Evolutionary conservation across 2,797 vertebrate genomes (phyloP).

Genomic region (Simalia tracyae): DNA sequence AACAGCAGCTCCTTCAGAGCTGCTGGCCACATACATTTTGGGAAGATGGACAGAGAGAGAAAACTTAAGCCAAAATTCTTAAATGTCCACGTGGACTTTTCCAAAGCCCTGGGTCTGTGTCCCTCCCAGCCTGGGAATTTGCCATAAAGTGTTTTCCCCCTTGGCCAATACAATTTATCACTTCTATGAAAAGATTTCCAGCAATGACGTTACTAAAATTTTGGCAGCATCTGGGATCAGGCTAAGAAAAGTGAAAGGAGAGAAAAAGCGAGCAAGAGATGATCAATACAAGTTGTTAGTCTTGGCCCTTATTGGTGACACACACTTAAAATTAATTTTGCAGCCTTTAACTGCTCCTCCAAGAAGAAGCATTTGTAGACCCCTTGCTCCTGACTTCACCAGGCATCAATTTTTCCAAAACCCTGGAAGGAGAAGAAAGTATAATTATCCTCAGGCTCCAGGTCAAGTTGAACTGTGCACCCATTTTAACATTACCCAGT

Average conservation of each 20-base stretch:
- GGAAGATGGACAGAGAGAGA: background rate
- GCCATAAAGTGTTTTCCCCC: background rate
- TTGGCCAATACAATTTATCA: background rate
- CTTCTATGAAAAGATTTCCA: background rate
- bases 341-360: background rate
- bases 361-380: background rate
- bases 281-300: background rate
- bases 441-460: no score
- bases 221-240: background rate
- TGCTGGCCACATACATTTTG: background rate
- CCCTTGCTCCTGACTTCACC: background rate
- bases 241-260: background rate
- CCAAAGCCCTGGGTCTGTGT: background rate
- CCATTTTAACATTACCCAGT: background rate
- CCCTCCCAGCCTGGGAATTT: background rate
- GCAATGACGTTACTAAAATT: background rate
- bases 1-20: background rate
- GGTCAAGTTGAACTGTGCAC: background rate
- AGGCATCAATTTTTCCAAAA: background rate
- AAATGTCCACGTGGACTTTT: background rate
- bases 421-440: background rate
- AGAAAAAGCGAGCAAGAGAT: background rate
- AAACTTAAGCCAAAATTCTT: background rate
- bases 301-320: background rate
- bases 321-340: background rate